A percentile compares a stretch with the other conserved stretches of the same genome.
These are phyloP conservation scores for Heterochromis multidens DNA, from an alignment of 2,113 vertebrate species.

Conservation along the genomic window DNA sequence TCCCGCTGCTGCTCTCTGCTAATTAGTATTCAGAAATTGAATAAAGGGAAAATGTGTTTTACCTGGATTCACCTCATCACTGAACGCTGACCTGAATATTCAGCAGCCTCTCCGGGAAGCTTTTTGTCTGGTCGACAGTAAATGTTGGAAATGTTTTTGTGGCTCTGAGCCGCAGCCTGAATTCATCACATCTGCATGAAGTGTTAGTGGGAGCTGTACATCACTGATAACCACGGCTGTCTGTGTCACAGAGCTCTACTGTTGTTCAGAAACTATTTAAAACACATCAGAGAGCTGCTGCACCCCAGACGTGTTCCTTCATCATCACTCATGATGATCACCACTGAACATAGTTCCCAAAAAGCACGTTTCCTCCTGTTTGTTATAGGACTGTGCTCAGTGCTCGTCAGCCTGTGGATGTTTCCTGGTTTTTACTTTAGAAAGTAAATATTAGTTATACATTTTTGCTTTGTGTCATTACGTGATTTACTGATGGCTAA, in stretches of 20 bases:
- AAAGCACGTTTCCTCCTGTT: no score
- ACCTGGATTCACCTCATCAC: background rate
- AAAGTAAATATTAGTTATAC: background rate
- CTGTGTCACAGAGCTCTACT: background rate
- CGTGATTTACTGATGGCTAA: no score
- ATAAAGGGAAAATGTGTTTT: background rate
- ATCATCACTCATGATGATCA: no score
- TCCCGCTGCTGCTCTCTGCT: background rate
- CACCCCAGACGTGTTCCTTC: background rate
- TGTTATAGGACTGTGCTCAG: background rate
- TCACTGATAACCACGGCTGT: background rate
- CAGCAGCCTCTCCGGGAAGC: background rate
- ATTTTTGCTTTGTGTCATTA: background rate
- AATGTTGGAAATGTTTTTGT: background rate
- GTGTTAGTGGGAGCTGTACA: background rate
- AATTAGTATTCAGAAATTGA: background rate
- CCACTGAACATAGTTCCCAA: background rate
- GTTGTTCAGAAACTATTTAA: background rate
- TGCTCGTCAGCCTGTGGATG: background rate
- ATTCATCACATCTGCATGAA: background rate
- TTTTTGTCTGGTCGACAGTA: background rate
- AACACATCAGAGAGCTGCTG: background rate
- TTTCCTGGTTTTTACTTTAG: background rate
- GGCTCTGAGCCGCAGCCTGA: background rate
- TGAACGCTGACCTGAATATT: background rate